A percentile compares a stretch with the other conserved stretches of the same genome.
phyloP scores from a whole-genome alignment of 2,797 vertebrate genomes.

The Smutsia gigantea region DNA sequence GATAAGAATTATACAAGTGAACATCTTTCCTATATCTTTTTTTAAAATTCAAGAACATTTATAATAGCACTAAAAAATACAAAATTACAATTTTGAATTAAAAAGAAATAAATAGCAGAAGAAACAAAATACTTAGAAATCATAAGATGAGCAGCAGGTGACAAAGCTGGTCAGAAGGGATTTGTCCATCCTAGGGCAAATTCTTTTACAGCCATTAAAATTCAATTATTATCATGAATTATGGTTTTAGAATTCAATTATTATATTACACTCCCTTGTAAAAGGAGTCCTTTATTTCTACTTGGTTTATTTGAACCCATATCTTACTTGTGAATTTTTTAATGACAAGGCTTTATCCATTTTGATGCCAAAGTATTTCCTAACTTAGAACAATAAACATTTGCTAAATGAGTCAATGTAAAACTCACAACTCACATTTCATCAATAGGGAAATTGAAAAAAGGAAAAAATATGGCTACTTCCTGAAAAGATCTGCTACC shows the following conservation, averaged over 20 bases:
- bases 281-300: slow-evolving; percentile 78
- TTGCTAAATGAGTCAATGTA: background rate
- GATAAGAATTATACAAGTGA: background rate
- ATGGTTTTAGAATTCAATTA: slow-evolving; percentile 81
- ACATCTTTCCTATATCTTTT: background rate
- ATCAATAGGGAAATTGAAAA: background rate
- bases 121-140: background rate
- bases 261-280: slow-evolving; percentile 77
- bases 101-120: background rate
- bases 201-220: slow-evolving; percentile 78
- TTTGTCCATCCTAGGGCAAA: slow-evolving; percentile 75
- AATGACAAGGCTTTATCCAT: background rate
- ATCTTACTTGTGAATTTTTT: background rate
- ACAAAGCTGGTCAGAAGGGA: slow-evolving; percentile 69
- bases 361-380: background rate
- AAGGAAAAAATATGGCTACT: background rate
- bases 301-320: slow-evolving; percentile 31
- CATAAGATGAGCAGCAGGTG: slow-evolving; percentile 30
- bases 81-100: background rate
- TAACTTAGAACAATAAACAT: background rate
- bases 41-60: background rate
- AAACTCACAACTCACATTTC: background rate
- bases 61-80: background rate
- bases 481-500: background rate
- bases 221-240: slow-evolving; percentile 84